These are phyloP conservation scores for Octonoba sinensis DNA, from an alignment of 2,888 invertebrate species.

Conservation along the genomic window DNA sequence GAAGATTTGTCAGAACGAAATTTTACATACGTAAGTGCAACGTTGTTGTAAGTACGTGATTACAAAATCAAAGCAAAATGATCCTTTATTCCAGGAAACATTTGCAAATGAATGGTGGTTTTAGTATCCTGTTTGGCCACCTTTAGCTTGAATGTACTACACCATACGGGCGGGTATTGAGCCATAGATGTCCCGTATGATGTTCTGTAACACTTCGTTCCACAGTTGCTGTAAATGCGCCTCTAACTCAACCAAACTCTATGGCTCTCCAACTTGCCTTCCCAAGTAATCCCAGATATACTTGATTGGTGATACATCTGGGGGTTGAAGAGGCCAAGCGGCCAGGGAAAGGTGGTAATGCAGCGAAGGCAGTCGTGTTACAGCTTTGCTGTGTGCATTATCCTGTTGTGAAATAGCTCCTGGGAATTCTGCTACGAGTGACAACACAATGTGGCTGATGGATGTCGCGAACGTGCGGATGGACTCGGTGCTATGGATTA, in stretches of 20 bases:
- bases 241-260: neutral
- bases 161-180: neutral
- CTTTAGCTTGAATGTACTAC: neutral
- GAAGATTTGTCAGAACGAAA: neutral
- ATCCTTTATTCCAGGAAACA: neutral
- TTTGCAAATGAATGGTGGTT: neutral
- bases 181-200: neutral
- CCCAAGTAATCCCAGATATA: neutral
- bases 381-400: neutral
- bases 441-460: neutral
- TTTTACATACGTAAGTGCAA: neutral
- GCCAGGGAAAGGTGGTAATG: neutral
- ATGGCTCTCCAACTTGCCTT: neutral
- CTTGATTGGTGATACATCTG: neutral
- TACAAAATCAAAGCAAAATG: neutral
- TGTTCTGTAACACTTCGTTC: neutral
- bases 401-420: neutral
- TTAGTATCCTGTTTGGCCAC: neutral
- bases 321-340: neutral
- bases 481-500: neutral
- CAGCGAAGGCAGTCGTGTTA: neutral
- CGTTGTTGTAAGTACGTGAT: neutral
- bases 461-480: neutral
- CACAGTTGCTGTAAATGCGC: neutral
- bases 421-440: neutral